Base-by-base conservation (phyloP, 2,888 invertebrate species). In the Melanotus villosus region DNA sequence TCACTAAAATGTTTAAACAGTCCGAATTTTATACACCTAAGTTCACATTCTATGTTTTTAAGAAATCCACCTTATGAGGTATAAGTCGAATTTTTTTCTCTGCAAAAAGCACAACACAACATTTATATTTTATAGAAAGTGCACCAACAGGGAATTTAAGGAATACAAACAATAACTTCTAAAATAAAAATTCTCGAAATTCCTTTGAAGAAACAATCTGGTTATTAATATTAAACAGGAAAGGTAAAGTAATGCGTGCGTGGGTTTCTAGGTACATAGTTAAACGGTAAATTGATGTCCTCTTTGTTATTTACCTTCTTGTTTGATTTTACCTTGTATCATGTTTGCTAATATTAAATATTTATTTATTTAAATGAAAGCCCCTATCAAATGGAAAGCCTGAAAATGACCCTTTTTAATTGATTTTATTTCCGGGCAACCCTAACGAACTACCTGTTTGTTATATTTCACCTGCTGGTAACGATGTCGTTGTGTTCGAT, bases 361-460 rank as follows among this genome's bases (percentile, higher is more conserved):
- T 23, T 47, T 10, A 12, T n/a, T 47, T 23, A 23, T 23, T 26
- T 47, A 26, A 12, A 23, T 41, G 41, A 4, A 14, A 12, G 12
- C 23, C 26, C 9, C 19, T 19, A 12, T 26, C 23, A 47, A n/a
- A 47, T 41, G 45, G 14, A 23, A 6, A 30, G 52, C 19, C 34
- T 30, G 36, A 21, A 54, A 54, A 16, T 54, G 21, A 54, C 54
- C 32, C 12, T n/a, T 34, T 54, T 34, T 34, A 54, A 54, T 54
- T 54, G 54, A 34, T 54, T 54, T 34, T 52, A 34, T 54, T 36
- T 54, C 32, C 18, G n/a, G 6, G 14, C 7, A 41, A 41, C 50
- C 32, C 32, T 52, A 52, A 52, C 16, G 32, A 52, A 16, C 52
- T 2, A 9, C 30, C 14, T 4, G 43, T 3, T 43, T 10, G 19